phyloP scores from a whole-genome alignment of 2,888 invertebrate species.

The Antitype chi region DNA sequence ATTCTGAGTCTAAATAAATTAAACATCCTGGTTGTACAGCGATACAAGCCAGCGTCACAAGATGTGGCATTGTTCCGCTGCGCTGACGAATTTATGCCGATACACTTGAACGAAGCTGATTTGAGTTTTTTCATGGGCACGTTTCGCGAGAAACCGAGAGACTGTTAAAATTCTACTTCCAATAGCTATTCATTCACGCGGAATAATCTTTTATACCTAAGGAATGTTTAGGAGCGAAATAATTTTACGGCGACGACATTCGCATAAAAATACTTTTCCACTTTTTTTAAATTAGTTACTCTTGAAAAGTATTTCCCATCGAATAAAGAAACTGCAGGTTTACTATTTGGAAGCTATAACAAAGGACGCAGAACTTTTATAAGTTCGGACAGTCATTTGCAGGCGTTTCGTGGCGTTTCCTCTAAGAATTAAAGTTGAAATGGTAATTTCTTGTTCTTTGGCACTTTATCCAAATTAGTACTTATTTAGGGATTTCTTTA shows the following conservation, averaged over 20 bases:
- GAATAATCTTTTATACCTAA: constrained; percentile 69
- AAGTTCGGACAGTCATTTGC: constrained; percentile 72
- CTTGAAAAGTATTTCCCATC: constrained; percentile 68
- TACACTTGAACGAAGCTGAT: constrained; percentile 53
- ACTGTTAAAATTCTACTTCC: constrained; percentile 67
- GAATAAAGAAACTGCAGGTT: constrained; percentile 70
- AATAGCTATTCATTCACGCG: constrained; percentile 69
- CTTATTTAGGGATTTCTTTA: constrained; percentile 54
- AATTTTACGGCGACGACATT: constrained; percentile 64
- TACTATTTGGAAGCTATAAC: constrained; percentile 70
- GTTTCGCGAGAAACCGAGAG: constrained; percentile 49
- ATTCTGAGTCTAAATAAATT: constrained; percentile 53
- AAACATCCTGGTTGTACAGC: constrained; percentile 20
- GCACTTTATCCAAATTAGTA: constrained; percentile 62
- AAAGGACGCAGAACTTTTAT: constrained; percentile 70
- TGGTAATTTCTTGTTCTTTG: constrained; percentile 72
- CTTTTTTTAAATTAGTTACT: constrained; percentile 64
- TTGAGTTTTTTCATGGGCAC: constrained; percentile 50
- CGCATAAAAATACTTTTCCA: constrained; percentile 67
- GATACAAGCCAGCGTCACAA: constrained; percentile 43
- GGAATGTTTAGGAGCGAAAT: constrained; percentile 67
- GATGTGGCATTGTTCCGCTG: constrained; percentile 40
- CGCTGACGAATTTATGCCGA: constrained; percentile 50
- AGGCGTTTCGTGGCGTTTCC: constrained; percentile 73
- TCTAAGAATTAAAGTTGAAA: constrained; percentile 73